Conservation (phyloP, 2,888 invertebrate species). For the Molorchus minor region DNA sequence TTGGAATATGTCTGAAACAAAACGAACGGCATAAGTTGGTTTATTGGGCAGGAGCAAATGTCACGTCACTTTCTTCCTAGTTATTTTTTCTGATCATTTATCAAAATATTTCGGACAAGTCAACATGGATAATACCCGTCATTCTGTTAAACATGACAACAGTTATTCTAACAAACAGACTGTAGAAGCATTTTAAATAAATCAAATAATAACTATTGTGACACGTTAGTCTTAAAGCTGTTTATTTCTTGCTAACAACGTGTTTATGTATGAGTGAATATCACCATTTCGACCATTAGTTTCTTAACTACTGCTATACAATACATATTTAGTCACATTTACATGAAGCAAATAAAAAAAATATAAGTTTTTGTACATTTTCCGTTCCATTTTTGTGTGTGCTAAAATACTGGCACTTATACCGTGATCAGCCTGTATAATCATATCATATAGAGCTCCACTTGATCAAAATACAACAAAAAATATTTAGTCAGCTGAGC, state of each 20-base stretch:
- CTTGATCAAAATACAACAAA: slow-evolving; percentile 26
- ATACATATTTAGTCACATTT: not conserved
- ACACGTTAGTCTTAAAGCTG: not conserved
- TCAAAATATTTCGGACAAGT: slow-evolving; percentile 10
- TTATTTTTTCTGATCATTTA: slow-evolving; percentile 4
- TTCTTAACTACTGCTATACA: not conserved
- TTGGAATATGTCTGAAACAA: not conserved
- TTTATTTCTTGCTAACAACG: not conserved
- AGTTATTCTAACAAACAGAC: not conserved
- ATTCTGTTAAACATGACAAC: not conserved
- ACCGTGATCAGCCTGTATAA: too few relatives aligned
- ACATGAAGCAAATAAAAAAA: too few relatives aligned
- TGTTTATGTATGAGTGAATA: not conserved
- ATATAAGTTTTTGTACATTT: too few relatives aligned
- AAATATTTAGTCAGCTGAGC: slow-evolving; percentile 30
- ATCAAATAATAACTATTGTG: not conserved
- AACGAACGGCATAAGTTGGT: not conserved
- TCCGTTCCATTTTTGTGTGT: not conserved
- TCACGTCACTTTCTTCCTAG: slow-evolving; percentile 1
- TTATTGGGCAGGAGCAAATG: not conserved
- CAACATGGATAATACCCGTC: not conserved
- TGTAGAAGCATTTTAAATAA: not conserved
- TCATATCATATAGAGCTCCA: too few relatives aligned
- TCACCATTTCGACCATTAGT: not conserved
- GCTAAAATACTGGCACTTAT: too few relatives aligned